Conservation (phyloP, 2,888 invertebrate genomes). For the Pristionchus maxplancki region DNA sequence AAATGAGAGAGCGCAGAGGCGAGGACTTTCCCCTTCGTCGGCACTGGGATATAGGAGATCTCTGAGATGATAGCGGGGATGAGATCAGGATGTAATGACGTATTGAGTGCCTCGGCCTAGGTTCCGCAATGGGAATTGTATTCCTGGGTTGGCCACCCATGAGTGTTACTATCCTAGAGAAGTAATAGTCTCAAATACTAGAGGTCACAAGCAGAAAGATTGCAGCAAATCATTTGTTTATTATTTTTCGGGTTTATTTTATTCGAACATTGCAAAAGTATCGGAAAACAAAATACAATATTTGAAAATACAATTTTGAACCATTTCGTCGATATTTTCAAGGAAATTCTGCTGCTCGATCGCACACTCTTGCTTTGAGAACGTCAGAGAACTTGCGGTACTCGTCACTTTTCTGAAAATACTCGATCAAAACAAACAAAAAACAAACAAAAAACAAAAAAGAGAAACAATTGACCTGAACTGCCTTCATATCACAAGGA, state of each 20-base stretch:
- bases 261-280: too few relatives aligned
- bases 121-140: too few relatives aligned
- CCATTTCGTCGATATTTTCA: neutral
- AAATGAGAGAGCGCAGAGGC: neutral
- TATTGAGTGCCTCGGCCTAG: too few relatives aligned
- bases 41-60: neutral
- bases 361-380: neutral
- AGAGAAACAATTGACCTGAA: neutral
- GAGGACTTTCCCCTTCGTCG: neutral
- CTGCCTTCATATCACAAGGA: neutral
- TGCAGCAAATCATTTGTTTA: too few relatives aligned
- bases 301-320: too few relatives aligned
- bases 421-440: neutral
- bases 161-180: too few relatives aligned
- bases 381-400: neutral
- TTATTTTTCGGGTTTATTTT: too few relatives aligned
- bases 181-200: too few relatives aligned
- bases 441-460: too few relatives aligned
- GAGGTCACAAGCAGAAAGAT: too few relatives aligned
- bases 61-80: neutral
- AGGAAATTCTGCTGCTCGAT: neutral
- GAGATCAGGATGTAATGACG: neutral
- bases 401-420: neutral
- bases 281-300: too few relatives aligned
- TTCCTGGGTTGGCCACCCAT: too few relatives aligned